Base-by-base conservation (phyloP, 1,140 invertebrate genomes). In the Lordiphosa mommai region DNA sequence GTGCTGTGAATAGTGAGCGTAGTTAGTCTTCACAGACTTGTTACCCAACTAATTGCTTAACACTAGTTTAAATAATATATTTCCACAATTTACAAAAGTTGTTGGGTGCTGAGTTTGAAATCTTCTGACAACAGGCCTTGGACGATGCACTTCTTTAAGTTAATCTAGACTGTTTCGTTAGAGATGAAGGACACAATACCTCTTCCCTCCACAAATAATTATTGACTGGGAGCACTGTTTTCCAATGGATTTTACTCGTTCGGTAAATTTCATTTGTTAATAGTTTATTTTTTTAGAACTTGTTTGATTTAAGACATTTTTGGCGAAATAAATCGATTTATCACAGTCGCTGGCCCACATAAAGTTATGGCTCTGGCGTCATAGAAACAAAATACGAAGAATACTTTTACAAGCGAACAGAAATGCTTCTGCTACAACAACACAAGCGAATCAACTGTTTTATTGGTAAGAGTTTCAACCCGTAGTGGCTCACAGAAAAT, bases 211-310 rank as follows among this genome's bases (percentile, higher is more conserved):
- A 27, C 40, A 43, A 43, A 23, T 43, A 8, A 4, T 12, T 13
- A 43, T 43, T 7, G 40, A 27, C 10, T 43, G 40, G 4, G 20
- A 8, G 1, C 40, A 43, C 40, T 43, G 40, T 20, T 13, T 43
- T 29, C 20, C 8, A 9, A 43, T 27, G n/a, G 10, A 23, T 29
- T 43, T 43, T 8, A 43, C 20, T 13, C 40, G 40, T 20, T 43
- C 20, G 12, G 23, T 43, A 29, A 43, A 43, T 43, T 43, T 43
- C 40, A 43, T 43, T 43, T 29, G 40, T 43, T 13, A 13, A 27
- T 29, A 29, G 20, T 43, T 43, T 43, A 23, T 41, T 20, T 5
- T n/a, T n/a, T 20, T 41, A 7, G 0, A 40, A 0, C 7, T 36
- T 37, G 2, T n/a, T 20, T 13, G 27, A 12, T 1, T 43, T 13